phyloP scores from a whole-genome alignment of 1,140 invertebrate genomes.

The Leptopilina boulardi region DNA sequence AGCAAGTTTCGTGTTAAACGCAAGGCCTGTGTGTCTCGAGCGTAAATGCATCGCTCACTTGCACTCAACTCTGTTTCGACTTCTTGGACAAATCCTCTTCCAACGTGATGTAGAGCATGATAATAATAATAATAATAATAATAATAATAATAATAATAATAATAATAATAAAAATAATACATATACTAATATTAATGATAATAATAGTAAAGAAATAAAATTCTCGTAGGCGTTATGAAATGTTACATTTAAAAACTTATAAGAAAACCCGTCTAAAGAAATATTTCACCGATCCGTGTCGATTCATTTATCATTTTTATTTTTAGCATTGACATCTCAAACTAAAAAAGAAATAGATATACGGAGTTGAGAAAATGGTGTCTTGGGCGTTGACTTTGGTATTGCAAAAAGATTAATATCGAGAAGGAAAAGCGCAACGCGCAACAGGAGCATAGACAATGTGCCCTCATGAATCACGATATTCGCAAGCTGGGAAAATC shows the following conservation, averaged over 20 bases:
- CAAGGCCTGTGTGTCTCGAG: background rate
- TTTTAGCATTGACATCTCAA: background rate
- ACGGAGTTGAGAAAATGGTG: background rate
- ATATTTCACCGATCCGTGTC: too few species aligned
- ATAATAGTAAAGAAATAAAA: too few species aligned
- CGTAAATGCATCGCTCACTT: background rate
- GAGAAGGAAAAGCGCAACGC: background rate
- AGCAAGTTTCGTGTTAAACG: background rate
- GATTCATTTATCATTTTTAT: background rate
- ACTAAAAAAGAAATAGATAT: background rate
- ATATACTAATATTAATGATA: too few species aligned
- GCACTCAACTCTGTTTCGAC: slow-evolving; percentile 5
- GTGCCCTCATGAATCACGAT: background rate
- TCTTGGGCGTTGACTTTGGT: slow-evolving; percentile 14
- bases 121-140: background rate
- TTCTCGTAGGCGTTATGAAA: too few species aligned
- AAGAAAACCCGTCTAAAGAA: background rate
- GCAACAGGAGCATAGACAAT: background rate
- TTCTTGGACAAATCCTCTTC: slow-evolving; percentile 23
- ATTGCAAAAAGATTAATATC: slow-evolving; percentile 38
- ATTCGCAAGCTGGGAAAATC: slow-evolving; percentile 43
- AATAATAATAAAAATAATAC: slow-evolving; percentile 6
- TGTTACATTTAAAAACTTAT: too few species aligned
- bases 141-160: slow-evolving; percentile 29
- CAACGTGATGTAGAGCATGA: background rate